These are phyloP conservation scores for Globicephala melas DNA, from an alignment of 2,113 vertebrate species.

Conservation along the genomic window DNA sequence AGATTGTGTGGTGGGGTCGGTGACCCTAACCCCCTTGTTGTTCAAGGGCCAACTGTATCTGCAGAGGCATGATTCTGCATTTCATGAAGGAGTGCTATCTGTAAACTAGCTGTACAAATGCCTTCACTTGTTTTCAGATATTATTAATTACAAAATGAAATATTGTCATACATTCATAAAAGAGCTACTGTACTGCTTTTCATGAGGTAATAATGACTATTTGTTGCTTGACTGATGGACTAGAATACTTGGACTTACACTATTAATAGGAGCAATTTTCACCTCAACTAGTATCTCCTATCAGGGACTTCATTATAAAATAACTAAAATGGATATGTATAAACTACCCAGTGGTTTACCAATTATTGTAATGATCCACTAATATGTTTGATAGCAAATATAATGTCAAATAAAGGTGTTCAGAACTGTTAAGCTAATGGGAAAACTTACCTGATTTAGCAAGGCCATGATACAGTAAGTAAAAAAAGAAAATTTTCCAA, in stretches of 20 bases:
- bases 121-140: not conserved
- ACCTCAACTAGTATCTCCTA: not conserved
- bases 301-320: constrained; percentile 18
- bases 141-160: not conserved
- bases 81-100: not conserved
- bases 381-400: not conserved
- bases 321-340: not conserved
- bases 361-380: not conserved
- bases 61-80: not conserved
- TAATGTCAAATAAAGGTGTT: not conserved
- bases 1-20: not conserved
- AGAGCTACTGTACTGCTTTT: not conserved
- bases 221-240: not conserved
- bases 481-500: not conserved
- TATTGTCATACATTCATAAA: not conserved
- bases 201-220: not conserved
- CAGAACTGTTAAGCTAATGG: not conserved
- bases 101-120: not conserved
- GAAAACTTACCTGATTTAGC: not conserved
- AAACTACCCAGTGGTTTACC: not conserved
- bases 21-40: not conserved
- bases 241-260: not conserved
- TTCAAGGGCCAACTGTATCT: not conserved
- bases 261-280: not conserved
- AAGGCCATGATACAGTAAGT: not conserved